A percentile compares a stretch with the other conserved stretches of the same genome.
phyloP scores from a whole-genome alignment of 2,888 invertebrate genomes.

The Ethmia dodecea region DNA sequence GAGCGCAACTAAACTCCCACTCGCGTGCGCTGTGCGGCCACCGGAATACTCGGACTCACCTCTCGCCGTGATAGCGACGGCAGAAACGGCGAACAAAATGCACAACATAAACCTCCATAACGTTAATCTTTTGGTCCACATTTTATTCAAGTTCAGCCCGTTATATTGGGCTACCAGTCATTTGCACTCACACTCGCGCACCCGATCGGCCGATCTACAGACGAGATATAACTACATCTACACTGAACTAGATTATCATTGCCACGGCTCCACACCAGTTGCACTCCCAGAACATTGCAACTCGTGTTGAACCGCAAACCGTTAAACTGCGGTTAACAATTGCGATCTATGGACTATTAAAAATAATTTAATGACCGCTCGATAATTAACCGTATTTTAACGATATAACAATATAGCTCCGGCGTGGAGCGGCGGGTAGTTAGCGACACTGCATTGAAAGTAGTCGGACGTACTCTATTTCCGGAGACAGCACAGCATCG shows the following conservation, averaged over 20 bases:
- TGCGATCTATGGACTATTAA: conserved; percentile 8
- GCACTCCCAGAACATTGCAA: conserved; percentile 54
- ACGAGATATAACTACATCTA: conserved; percentile 54
- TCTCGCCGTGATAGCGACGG: conserved; percentile 61
- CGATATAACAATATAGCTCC: conserved; percentile 41
- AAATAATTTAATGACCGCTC: conserved; percentile 32
- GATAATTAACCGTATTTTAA: conserved; percentile 60
- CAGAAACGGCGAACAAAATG: conserved; percentile 61
- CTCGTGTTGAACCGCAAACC: conserved; percentile 43
- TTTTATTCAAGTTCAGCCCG: conserved; percentile 65
- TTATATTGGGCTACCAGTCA: conserved; percentile 67
- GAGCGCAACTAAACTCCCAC: conserved; percentile 38
- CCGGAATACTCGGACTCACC: conserved; percentile 48
- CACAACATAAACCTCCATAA: conserved; percentile 74
- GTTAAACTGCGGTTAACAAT: conserved; percentile 43
- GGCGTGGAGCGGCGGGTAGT: conserved; percentile 36
- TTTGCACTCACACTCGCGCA: conserved; percentile 76
- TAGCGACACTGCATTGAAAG: conserved; percentile 51
- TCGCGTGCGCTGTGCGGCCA: conserved; percentile 17
- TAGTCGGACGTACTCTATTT: conserved; percentile 71
- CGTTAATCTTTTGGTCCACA: conserved; percentile 72
- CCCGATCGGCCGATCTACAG: conserved; percentile 65
- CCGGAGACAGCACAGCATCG: conserved; percentile 79
- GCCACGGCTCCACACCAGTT: conserved; percentile 37
- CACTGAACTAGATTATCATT: conserved; percentile 44